A percentile compares a stretch with the other conserved stretches of the same genome.
Evolutionary conservation across 2,797 vertebrate species (phyloP).

Genomic region (Scolopax bukidnonensis): DNA sequence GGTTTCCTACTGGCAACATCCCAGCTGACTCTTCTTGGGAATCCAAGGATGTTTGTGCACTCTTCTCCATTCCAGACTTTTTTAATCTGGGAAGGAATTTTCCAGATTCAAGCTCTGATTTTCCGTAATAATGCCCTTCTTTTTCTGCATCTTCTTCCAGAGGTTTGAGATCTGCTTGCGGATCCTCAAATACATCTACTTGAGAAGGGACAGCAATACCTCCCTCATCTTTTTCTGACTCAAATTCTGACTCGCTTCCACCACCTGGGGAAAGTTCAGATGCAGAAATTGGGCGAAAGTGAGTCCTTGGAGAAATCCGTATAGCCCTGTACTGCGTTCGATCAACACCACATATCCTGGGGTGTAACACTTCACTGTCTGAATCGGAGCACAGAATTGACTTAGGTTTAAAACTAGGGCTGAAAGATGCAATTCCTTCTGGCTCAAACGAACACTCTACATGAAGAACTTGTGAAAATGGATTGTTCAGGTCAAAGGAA

Average conservation of each 20-base stretch:
- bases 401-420: slow-evolving; percentile 96
- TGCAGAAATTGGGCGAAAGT: slow-evolving; percentile 97
- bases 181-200: slow-evolving; percentile 90
- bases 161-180: slow-evolving; percentile 96
- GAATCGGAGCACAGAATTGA: slow-evolving; percentile 97
- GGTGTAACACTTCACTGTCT: slow-evolving; percentile 90
- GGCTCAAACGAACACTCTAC: slow-evolving; percentile 99
- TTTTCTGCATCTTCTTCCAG: slow-evolving; percentile 98
- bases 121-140: slow-evolving; percentile 96
- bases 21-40: slow-evolving; percentile 92
- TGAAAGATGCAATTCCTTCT: slow-evolving; percentile 95
- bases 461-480: slow-evolving; percentile 98
- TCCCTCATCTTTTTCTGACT: slow-evolving; percentile 95
- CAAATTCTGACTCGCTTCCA: slow-evolving; percentile 95
- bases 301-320: slow-evolving; percentile 97
- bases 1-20: slow-evolving; percentile 84
- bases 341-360: slow-evolving; percentile 92
- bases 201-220: slow-evolving; percentile 84
- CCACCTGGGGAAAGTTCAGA: slow-evolving; percentile 95
- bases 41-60: slow-evolving; percentile 99
- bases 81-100: slow-evolving; percentile 96
- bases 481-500: slow-evolving; percentile 95
- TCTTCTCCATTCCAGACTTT: slow-evolving; percentile 99
- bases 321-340: slow-evolving; percentile 97
- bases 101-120: slow-evolving; percentile 98